Conservation (phyloP, 2,797 vertebrate species). For the Notamacropus eugenii region DNA sequence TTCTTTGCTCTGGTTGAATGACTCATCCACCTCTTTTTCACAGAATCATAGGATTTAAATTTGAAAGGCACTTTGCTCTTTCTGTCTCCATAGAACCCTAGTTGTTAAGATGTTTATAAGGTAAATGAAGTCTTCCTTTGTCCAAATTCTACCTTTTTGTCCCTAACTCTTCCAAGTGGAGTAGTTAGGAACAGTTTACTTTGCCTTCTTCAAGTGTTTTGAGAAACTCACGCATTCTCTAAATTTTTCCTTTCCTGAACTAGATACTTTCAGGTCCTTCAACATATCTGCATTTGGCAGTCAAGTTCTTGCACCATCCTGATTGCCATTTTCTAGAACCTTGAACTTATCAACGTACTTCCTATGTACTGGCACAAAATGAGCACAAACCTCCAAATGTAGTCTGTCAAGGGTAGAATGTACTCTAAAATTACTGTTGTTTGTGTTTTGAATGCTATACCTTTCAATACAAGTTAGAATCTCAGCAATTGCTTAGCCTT, state of each 20-base stretch:
- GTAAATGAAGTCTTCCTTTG: neutral
- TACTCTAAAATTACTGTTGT: neutral
- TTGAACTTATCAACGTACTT: neutral
- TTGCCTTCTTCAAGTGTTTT: neutral
- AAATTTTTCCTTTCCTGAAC: neutral
- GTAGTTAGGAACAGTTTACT: neutral
- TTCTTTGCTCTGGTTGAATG: neutral
- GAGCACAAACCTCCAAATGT: neutral
- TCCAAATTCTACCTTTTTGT: neutral
- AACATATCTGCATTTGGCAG: neutral
- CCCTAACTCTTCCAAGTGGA: neutral
- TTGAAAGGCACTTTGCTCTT: neutral
- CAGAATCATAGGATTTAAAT: neutral
- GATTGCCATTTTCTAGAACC: neutral
- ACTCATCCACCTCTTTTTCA: neutral
- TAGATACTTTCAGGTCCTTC: neutral
- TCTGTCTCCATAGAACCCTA: neutral
- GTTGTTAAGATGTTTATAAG: neutral
- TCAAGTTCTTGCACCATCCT: neutral
- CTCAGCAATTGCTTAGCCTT: neutral
- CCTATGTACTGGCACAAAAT: neutral
- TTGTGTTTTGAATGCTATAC: neutral
- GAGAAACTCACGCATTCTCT: neutral
- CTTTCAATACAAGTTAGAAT: neutral
- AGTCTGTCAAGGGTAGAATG: neutral